Evolutionary conservation across 1,140 invertebrate genomes (phyloP).

Genomic region (Heliconius hewitsoni): DNA sequence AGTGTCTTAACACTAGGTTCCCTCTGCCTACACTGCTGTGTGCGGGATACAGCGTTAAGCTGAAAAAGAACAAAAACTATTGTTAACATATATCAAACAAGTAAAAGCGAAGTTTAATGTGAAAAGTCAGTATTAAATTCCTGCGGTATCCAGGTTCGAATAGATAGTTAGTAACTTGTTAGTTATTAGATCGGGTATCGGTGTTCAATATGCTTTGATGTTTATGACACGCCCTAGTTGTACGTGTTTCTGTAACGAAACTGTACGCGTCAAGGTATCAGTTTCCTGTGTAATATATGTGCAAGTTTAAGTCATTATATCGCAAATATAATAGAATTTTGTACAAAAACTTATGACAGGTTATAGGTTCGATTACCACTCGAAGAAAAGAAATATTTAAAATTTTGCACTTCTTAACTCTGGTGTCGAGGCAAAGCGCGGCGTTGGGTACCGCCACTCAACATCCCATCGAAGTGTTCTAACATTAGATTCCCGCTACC

Average conservation of each 20-base stretch:
- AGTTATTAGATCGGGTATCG: not conserved
- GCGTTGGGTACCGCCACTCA: not conserved
- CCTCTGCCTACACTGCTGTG: too few species aligned
- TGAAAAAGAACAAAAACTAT: too few species aligned
- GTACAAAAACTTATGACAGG: too few species aligned
- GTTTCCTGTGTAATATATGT: not conserved
- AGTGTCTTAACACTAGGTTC: too few species aligned
- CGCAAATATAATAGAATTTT: not conserved
- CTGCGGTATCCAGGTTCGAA: not conserved
- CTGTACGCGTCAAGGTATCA: not conserved
- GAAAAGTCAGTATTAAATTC: constrained; percentile 3
- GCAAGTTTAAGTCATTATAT: not conserved
- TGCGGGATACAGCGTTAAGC: too few species aligned
- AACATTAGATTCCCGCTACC: not conserved
- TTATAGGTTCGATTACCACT: not conserved
- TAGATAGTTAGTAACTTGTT: not conserved
- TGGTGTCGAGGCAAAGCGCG: not conserved
- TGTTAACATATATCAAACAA: too few species aligned
- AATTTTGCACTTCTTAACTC: not conserved
- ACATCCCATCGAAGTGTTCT: not conserved
- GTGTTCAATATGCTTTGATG: not conserved
- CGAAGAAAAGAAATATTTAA: not conserved
- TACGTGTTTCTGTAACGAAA: not conserved
- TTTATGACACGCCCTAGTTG: not conserved
- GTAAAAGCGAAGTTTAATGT: not conserved